These are phyloP conservation scores for Rhynchophorus ferrugineus DNA, from an alignment of 1,140 invertebrate species.

Conservation along the genomic window DNA sequence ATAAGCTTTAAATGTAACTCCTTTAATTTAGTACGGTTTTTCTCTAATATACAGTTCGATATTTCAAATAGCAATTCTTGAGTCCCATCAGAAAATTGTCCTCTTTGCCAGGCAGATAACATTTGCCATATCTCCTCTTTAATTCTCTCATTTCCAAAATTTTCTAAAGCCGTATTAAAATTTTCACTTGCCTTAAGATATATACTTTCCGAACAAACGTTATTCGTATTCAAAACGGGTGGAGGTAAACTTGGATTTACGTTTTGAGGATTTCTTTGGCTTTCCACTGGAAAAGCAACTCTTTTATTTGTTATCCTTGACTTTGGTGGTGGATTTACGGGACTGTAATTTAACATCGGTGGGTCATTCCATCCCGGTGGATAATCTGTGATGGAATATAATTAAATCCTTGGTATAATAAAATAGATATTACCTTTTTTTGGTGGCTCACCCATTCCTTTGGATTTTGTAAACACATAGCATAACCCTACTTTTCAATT, in stretches of 20 bases:
- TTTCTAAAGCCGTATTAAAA: conserved; percentile 12
- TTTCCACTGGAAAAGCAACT: conserved; percentile 31
- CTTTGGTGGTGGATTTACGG: conserved; percentile 33
- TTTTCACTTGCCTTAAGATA: conserved; percentile 17
- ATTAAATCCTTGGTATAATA: no score
- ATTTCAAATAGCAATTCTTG: conserved; percentile 16
- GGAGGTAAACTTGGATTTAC: conserved; percentile 4
- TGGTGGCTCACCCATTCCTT: conserved; percentile 9
- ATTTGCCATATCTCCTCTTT: conserved; percentile 18
- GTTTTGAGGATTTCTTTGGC: neutral
- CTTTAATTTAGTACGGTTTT: conserved; percentile 15
- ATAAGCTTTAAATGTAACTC: conserved; percentile 18
- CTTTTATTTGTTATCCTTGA: conserved; percentile 35
- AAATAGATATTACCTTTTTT: conserved; percentile 12
- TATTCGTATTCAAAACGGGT: neutral
- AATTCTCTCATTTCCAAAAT: conserved; percentile 4
- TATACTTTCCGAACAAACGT: conserved; percentile 10
- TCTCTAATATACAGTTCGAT: conserved; percentile 10
- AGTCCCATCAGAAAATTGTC: conserved; percentile 18
- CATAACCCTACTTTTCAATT: no score
- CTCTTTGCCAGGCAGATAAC: conserved; percentile 17
- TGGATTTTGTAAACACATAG: no score
- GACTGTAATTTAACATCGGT: conserved; percentile 31
- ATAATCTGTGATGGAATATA: conserved; percentile 11
- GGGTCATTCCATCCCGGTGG: conserved; percentile 36